Base-by-base conservation (phyloP, 1,140 invertebrate species). In the Heliconius hewitsoni region DNA sequence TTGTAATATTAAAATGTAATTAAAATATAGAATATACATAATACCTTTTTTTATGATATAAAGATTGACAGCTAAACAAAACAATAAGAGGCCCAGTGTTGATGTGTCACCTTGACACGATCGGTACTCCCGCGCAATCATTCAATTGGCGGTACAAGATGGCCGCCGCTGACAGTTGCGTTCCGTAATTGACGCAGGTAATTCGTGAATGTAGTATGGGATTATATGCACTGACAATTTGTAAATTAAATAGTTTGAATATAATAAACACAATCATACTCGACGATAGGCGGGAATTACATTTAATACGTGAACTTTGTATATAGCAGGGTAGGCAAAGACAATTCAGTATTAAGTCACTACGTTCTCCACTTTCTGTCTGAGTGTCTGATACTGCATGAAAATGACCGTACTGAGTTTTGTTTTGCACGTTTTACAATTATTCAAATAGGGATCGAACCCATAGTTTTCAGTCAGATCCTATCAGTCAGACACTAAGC, bases 141-240 rank as follows among this genome's bases (percentile, higher is more conserved):
- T 92, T 80, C 90, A 92, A 90, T 92, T 92, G 90, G 80, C 86
- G 85, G 83, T 84, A 85, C 89, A 91, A 90, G 76, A 92, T 92
- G 89, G 91, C 90, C 79, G 79, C 77, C 73, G 73, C 27, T 82
- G 81, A 82, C 73, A 79, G 80, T 74, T 80, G 73, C 57, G 50
- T 77, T 77, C 71, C 71, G 75, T 81, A 82, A 76, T 78, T 70
- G 76, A 74, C 75, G 73, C 66, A 50, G 37, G 23, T 57, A 66
- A 52, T 78, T 76, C 46, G 76, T 74, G 23, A 18, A 74, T 34
- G 42, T 42, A 66, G 50, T 77, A 73, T 39, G 11, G 60, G 23
- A 66, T 30, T 66, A 30, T 66, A 66, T 66, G 60, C 60, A 66
- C 27, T 30, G 23, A 16, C 23, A 66, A 27, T 4, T 30, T 27